Evolutionary conservation across 2,888 invertebrate genomes (phyloP).

Genomic region (Apodemia zela): DNA sequence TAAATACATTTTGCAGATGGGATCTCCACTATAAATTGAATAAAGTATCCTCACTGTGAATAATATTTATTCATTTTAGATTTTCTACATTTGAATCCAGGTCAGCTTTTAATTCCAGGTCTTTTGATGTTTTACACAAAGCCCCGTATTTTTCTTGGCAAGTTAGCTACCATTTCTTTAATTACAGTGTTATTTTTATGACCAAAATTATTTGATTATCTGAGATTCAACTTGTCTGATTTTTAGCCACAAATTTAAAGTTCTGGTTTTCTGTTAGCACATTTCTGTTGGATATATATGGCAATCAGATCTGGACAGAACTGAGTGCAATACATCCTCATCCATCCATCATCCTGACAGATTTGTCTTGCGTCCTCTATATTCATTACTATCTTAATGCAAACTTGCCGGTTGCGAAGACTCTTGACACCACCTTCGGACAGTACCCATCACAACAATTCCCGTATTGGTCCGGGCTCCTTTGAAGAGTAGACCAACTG

Average conservation of each 20-base stretch:
- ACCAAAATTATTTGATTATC: neutral
- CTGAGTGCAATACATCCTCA: too few species aligned
- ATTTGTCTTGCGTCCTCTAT: too few species aligned
- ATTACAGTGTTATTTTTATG: neutral
- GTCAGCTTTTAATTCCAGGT: slow-evolving; percentile 14
- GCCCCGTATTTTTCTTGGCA: neutral
- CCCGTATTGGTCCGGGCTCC: too few species aligned
- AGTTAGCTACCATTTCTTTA: slow-evolving; percentile 2
- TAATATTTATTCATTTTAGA: slow-evolving; percentile 9
- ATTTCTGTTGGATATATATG: too few species aligned
- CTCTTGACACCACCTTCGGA: too few species aligned
- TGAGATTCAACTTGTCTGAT: neutral
- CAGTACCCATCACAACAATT: too few species aligned
- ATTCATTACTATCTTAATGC: too few species aligned
- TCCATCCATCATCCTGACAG: too few species aligned
- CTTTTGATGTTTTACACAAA: slow-evolving; percentile 14
- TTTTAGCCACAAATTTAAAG: neutral
- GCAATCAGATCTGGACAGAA: too few species aligned
- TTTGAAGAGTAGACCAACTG: too few species aligned
- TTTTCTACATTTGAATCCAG: slow-evolving; percentile 13
- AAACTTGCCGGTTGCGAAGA: too few species aligned
- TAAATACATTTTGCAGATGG: slow-evolving; percentile 3
- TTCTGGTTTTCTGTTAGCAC: too few species aligned
- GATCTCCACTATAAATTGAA: slow-evolving; percentile 12
- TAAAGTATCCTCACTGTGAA: slow-evolving; percentile 7